Evolutionary conservation across 2,113 vertebrate genomes (phyloP).

Genomic region (Hiodon alosoides): DNA sequence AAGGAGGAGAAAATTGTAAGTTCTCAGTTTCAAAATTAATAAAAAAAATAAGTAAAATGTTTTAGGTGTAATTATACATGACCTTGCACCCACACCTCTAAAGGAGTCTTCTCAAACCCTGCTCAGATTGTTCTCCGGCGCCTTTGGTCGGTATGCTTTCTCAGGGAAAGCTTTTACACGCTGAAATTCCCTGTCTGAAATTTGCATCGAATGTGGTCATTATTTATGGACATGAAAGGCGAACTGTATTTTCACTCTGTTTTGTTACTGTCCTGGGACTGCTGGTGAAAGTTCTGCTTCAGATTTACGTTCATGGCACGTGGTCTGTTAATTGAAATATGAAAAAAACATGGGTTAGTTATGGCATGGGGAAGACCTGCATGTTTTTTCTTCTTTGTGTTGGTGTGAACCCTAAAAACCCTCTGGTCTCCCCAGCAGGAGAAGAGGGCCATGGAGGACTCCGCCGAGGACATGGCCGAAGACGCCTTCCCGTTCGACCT

Average conservation of each 20-base stretch:
- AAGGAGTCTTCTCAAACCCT: neutral
- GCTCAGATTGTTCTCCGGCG: neutral
- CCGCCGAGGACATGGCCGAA: slow-evolving; percentile 42
- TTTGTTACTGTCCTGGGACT: no score
- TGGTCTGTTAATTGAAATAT: neutral
- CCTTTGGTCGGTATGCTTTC: neutral
- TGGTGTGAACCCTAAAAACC: neutral
- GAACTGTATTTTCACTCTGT: no score
- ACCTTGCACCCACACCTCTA: neutral
- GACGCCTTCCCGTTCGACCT: slow-evolving; percentile 69
- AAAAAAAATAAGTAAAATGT: neutral
- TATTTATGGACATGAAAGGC: no score
- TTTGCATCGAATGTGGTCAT: no score
- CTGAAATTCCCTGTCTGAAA: no score
- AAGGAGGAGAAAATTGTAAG: slow-evolving; percentile 25
- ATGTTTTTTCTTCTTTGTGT: neutral
- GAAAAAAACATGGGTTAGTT: neutral
- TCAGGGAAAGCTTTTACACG: no score
- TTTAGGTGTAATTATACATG: neutral
- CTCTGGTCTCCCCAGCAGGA: neutral
- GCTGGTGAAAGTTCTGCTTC: no score
- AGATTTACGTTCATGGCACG: no score
- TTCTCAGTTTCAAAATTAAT: neutral
- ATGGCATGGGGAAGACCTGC: neutral
- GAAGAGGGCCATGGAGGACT: neutral